phyloP scores from a whole-genome alignment of 2,888 invertebrate genomes.

The Chaetogeoica ovagalla region DNA sequence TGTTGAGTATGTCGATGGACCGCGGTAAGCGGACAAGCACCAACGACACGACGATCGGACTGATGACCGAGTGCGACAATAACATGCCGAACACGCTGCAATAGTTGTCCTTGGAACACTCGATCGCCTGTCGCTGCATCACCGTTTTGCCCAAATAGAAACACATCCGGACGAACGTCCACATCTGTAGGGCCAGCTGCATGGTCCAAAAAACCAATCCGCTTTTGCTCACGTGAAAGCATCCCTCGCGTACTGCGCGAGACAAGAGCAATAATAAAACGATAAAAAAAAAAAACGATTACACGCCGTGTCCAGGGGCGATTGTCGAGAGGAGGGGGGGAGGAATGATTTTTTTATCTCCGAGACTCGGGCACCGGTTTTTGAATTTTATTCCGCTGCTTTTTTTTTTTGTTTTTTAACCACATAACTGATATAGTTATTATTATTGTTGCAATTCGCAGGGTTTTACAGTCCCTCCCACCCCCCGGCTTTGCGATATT shows the following conservation, averaged over 20 bases:
- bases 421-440: too few relatives aligned
- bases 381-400: too few relatives aligned
- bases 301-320: too few relatives aligned
- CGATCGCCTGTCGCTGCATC: constrained; percentile 28
- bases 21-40: constrained; percentile 49
- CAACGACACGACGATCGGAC: constrained; percentile 49
- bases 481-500: too few relatives aligned
- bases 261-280: too few relatives aligned
- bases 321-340: too few relatives aligned
- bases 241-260: constrained; percentile 6
- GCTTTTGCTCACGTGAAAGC: constrained; percentile 42
- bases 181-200: constrained; percentile 49
- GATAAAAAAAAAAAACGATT: too few relatives aligned
- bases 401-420: too few relatives aligned
- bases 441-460: too few relatives aligned
- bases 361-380: too few relatives aligned
- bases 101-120: constrained; percentile 54
- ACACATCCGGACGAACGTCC: constrained; percentile 51
- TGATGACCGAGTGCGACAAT: constrained; percentile 53
- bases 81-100: constrained; percentile 54
- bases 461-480: too few relatives aligned
- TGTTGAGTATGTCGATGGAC: constrained; percentile 47
- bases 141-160: constrained; percentile 49
- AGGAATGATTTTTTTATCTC: too few relatives aligned
- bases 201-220: constrained; percentile 36